Evolutionary conservation across 2,888 invertebrate species (phyloP).

Genomic region (Crematogaster levior): DNA sequence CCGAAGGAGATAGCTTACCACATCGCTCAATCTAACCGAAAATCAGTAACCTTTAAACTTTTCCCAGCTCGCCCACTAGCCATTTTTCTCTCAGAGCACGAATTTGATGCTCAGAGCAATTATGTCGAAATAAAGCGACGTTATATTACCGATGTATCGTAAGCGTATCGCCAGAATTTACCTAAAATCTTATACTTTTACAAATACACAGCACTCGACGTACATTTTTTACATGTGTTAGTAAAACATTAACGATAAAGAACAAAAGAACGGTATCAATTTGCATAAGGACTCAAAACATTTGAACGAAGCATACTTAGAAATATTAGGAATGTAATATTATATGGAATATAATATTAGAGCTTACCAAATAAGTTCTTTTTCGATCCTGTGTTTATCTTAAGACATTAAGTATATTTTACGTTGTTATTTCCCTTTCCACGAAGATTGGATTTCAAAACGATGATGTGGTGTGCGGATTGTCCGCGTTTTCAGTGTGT

Average conservation of each 20-base stretch:
- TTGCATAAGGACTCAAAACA: no score
- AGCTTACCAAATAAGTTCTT: no score
- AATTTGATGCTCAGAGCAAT: conserved; percentile 10
- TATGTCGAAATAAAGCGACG: background rate
- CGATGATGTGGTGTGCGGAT: no score
- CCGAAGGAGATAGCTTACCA: conserved; percentile 25
- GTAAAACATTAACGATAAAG: background rate
- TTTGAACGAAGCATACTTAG: no score
- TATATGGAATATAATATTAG: no score
- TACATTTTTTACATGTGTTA: background rate
- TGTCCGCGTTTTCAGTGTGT: no score
- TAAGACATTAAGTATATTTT: no score
- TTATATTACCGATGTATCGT: background rate
- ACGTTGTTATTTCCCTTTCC: no score
- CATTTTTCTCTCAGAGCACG: conserved; percentile 24
- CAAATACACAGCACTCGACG: background rate
- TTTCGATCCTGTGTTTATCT: no score
- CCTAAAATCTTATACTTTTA: background rate
- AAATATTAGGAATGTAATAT: no score
- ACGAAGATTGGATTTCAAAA: no score
- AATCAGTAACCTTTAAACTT: conserved; percentile 56
- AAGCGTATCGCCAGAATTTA: background rate
- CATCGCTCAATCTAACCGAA: conserved; percentile 26
- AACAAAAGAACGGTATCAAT: no score
- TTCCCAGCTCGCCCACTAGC: conserved; percentile 18